Percentiles rank a stretch among this genome's conserved stretches.
phyloP scores from a whole-genome alignment of 2,113 vertebrate genomes.

The Brachyistius frenatus region DNA sequence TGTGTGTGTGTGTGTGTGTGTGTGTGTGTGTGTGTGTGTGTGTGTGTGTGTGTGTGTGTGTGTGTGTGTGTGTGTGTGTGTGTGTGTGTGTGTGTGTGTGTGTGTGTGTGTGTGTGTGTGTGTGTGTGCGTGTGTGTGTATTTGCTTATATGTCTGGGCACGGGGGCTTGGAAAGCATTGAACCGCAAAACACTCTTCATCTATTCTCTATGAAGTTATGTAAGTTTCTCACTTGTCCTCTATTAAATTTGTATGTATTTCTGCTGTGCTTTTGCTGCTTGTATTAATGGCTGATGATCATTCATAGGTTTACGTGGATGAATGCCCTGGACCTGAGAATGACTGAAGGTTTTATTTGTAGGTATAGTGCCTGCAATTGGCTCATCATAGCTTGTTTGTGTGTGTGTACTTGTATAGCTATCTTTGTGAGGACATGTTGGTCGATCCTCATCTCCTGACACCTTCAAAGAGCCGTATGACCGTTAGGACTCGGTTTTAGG shows the following conservation, averaged over 20 bases:
- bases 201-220: constrained; percentile 64
- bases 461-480: not conserved
- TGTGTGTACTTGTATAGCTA: not conserved
- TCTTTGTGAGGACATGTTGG: not conserved
- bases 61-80: not conserved
- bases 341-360: not conserved
- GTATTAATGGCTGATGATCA: not conserved
- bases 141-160: not conserved
- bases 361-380: not conserved
- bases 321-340: not conserved
- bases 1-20: not conserved
- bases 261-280: not conserved
- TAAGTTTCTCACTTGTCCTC: constrained; percentile 43
- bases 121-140: not conserved
- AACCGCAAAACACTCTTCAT: constrained; percentile 58
- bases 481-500: not conserved
- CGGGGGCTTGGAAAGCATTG: constrained; percentile 35
- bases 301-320: not conserved
- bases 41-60: constrained; percentile 4
- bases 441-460: not conserved
- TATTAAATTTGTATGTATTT: constrained; percentile 32
- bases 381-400: not conserved
- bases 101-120: not conserved
- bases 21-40: not conserved
- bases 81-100: too few species aligned